These are phyloP conservation scores for Heterochromis multidens DNA, from an alignment of 2,113 vertebrate genomes.

Conservation along the genomic window DNA sequence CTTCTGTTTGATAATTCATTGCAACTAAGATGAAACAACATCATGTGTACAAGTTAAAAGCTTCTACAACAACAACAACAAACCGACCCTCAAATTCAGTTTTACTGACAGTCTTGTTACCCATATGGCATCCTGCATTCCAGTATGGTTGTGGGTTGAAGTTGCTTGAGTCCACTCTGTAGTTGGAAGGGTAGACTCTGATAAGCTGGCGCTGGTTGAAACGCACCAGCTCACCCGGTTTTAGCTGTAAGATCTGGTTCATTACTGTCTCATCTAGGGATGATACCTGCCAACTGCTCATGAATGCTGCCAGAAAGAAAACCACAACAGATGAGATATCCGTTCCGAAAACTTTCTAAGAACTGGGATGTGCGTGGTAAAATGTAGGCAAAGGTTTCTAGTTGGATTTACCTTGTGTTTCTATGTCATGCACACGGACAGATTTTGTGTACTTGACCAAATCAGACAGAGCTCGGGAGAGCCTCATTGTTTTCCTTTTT, in stretches of 20 bases:
- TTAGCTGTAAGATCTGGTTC: conserved; percentile 91
- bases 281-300: conserved; percentile 91
- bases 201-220: conserved; percentile 94
- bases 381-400: background rate
- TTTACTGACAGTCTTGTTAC: conserved; percentile 59
- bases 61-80: background rate
- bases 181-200: conserved; percentile 93
- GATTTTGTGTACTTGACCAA: conserved; percentile 96
- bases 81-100: background rate
- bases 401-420: conserved; percentile 81
- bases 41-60: background rate
- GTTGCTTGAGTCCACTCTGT: conserved; percentile 94
- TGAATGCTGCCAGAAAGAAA: conserved; percentile 57
- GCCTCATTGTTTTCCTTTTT: conserved; percentile 92
- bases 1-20: conserved; percentile 95
- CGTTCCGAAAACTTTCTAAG: background rate
- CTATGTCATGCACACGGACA: conserved; percentile 89
- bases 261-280: conserved; percentile 92
- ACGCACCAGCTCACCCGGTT: conserved; percentile 81
- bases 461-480: conserved; percentile 92
- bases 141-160: conserved; percentile 95
- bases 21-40: conserved; percentile 78
- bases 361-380: background rate
- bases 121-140: conserved; percentile 94
- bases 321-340: background rate